Percentiles rank a stretch among this genome's conserved stretches.
These are phyloP conservation scores for Therioaphis trifolii DNA, from an alignment of 2,888 invertebrate genomes.

Conservation along the genomic window DNA sequence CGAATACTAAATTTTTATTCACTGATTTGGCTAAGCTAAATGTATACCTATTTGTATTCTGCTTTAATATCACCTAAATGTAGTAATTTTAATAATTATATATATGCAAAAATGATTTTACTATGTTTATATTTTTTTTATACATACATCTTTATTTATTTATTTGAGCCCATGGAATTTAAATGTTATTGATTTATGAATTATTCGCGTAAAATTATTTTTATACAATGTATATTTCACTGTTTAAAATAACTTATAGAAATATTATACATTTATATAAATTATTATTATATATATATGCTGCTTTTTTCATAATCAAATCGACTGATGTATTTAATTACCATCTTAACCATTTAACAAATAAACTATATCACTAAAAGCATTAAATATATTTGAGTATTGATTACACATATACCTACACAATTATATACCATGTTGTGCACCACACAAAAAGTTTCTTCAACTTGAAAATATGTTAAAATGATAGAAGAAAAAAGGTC, in stretches of 20 bases:
- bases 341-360: neutral
- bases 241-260: neutral
- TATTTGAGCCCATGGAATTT: neutral
- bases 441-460: no score
- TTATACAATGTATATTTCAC: constrained; percentile 36
- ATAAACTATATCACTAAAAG: neutral
- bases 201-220: neutral
- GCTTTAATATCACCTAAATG: neutral
- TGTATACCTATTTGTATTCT: neutral
- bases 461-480: no score
- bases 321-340: neutral
- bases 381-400: neutral
- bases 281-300: neutral
- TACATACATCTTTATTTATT: neutral
- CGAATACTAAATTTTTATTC: neutral
- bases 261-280: constrained; percentile 25
- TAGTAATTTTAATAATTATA: neutral
- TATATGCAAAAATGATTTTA: neutral
- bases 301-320: neutral
- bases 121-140: neutral
- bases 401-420: neutral
- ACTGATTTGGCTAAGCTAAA: neutral
- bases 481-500: no score
- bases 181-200: neutral
- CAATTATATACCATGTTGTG: neutral